Percentiles rank a stretch among this genome's conserved stretches.
phyloP scores from a whole-genome alignment of 2,113 vertebrate species.

The Cyanistes caeruleus region DNA sequence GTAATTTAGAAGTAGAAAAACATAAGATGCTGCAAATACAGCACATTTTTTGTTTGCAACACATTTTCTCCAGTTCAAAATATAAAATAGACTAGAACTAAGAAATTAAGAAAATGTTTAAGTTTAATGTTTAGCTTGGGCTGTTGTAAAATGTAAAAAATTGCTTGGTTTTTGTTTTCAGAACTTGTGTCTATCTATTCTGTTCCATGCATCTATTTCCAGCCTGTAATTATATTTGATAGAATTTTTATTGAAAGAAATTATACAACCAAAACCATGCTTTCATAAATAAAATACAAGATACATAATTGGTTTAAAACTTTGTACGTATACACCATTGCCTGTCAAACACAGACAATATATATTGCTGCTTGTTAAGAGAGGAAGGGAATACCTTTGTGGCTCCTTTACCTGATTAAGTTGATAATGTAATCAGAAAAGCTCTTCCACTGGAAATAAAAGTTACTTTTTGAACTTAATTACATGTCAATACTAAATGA shows the following conservation, averaged over 20 bases:
- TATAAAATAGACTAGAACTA: background rate
- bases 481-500: slow-evolving; percentile 33
- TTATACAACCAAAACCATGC: background rate
- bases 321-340: slow-evolving; percentile 1
- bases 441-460: slow-evolving; percentile 33
- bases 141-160: background rate
- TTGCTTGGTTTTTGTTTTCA: background rate
- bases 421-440: slow-evolving; percentile 29
- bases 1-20: background rate
- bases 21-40: background rate
- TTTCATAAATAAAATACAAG: slow-evolving; percentile 37
- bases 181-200: background rate
- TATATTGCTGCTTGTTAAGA: slow-evolving; percentile 46
- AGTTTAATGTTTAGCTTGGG: background rate
- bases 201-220: background rate
- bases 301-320: slow-evolving; percentile 34
- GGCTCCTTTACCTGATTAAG: slow-evolving; percentile 23
- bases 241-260: slow-evolving; percentile 12
- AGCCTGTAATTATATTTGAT: slow-evolving; percentile 25
- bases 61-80: background rate
- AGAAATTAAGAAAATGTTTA: background rate
- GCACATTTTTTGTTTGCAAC: background rate
- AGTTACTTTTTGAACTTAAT: slow-evolving; percentile 51
- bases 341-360: slow-evolving; percentile 46
- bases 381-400: slow-evolving; percentile 20